Base-by-base conservation (phyloP, 53 echinoderm and acorn worm genomes). In the Temnopleurus reevesii region DNA sequence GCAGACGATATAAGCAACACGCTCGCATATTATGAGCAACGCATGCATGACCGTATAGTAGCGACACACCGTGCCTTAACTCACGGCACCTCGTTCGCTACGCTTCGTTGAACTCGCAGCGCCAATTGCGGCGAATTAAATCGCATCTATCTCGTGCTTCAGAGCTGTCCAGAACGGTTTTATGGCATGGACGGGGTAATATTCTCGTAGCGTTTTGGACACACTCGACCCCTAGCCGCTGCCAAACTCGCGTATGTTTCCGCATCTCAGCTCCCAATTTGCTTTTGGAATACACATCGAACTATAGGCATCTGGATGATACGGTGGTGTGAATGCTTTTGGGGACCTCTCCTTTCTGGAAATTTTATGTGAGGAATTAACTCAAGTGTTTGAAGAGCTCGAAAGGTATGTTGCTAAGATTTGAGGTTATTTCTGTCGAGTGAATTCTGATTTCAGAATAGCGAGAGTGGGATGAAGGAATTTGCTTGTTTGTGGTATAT, bases 51-150 rank as follows among this genome's bases (percentile, higher is more conserved):
- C 71, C 71, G 71, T 41, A 71, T 41, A 71, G 63, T 33, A 12
- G 41, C 71, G 71, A 71, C 7, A 71, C 71, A 71, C 71, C 41
- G 41, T 71, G n/a, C 41, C 71, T 71, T 71, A 19, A 36, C 33
- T 63, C 10, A 63, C 63, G 63, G 31, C 33, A 33, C 71, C 71
- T 71, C 41, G 71, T 71, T 41, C 6, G 7, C 19, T 71, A 71
- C 71, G 71, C 71, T 71, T 71, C 43, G 71, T 41, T 71, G 34
- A 41, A 36, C n/a, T 41, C 71, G 34, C n/a, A 38, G 71, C 71
- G 71, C 71, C 71, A 71, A 71, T 71, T 71, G 36, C 71, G 41
- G 71, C 71, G 21, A 71, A 71, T 71, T 71, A 71, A 71, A 34
- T 41, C 41, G 19, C 41, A 4, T n/a, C 38, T 71, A n/a, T 71